Evolutionary conservation across 2,888 invertebrate genomes (phyloP).

Genomic region (Strigamia transsilvanica): DNA sequence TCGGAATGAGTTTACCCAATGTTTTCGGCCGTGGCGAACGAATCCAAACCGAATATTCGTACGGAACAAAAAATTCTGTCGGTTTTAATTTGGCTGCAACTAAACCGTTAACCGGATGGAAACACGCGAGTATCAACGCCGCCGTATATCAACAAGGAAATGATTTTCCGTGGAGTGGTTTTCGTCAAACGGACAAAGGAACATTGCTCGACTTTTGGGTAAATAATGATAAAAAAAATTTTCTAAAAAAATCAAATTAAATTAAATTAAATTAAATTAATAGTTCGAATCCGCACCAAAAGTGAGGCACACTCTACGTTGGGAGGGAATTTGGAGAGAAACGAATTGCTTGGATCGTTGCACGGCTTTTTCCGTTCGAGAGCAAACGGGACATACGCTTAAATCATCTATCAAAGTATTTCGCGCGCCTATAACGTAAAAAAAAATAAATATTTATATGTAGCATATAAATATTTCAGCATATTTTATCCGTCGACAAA

Average conservation of each 20-base stretch:
- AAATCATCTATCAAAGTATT: conserved; percentile 75
- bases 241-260: neutral
- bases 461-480: no score
- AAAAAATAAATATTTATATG: no score
- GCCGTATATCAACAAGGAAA: conserved; percentile 79
- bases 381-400: conserved; percentile 87
- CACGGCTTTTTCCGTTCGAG: conserved; percentile 83
- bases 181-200: conserved; percentile 80
- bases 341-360: conserved; percentile 75
- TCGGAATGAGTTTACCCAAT: conserved; percentile 76
- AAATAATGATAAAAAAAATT: neutral
- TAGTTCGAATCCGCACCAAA: conserved; percentile 64
- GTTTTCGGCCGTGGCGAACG: conserved; percentile 85
- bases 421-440: neutral
- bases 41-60: conserved; percentile 81
- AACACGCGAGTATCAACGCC: conserved; percentile 71
- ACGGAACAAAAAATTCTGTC: conserved; percentile 82
- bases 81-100: conserved; percentile 81
- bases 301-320: conserved; percentile 83
- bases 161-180: conserved; percentile 83
- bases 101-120: conserved; percentile 79
- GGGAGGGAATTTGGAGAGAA: conserved; percentile 86
- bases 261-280: neutral
- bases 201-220: conserved; percentile 76
- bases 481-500: conserved; percentile 79